phyloP scores from a whole-genome alignment of 2,888 invertebrate species.

The Plebejus melissa region DNA sequence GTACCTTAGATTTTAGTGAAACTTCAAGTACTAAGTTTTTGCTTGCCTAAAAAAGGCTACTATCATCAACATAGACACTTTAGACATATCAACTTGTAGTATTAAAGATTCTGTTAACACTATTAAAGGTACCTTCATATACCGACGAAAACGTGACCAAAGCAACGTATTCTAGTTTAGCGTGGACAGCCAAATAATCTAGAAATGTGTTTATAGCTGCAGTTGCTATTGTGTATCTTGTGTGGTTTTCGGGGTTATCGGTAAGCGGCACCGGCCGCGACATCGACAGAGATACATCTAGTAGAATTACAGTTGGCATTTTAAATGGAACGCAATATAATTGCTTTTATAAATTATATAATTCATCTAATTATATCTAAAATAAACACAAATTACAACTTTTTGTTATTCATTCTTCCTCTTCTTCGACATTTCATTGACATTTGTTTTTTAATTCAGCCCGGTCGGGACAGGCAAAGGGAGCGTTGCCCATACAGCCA shows the following conservation, averaged over 20 bases:
- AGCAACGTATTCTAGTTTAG: constrained; percentile 68
- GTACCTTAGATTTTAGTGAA: too few species aligned
- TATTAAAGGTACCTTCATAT: constrained; percentile 57
- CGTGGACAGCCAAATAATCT: constrained; percentile 62
- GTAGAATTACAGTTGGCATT: constrained; percentile 68
- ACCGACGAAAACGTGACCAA: constrained; percentile 64
- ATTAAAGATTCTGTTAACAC: not conserved
- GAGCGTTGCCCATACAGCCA: too few species aligned
- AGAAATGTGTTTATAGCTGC: constrained; percentile 66
- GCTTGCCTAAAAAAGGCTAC: not conserved
- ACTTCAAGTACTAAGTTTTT: too few species aligned
- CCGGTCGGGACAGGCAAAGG: too few species aligned
- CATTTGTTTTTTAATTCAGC: too few species aligned
- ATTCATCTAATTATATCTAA: not conserved
- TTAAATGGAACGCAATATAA: constrained; percentile 12
- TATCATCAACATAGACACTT: not conserved
- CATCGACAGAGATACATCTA: constrained; percentile 71
- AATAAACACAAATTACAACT: not conserved
- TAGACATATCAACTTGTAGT: not conserved
- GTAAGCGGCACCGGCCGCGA: constrained; percentile 61
- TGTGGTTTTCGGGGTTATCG: constrained; percentile 61
- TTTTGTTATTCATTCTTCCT: not conserved
- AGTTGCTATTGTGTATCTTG: constrained; percentile 59
- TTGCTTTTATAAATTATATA: not conserved
- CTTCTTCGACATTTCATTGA: not conserved